Evolutionary conservation across 2,888 invertebrate genomes (phyloP), one percentile per base, ranked within the genome.

Genomic region (Leucoptera coffeella): DNA sequence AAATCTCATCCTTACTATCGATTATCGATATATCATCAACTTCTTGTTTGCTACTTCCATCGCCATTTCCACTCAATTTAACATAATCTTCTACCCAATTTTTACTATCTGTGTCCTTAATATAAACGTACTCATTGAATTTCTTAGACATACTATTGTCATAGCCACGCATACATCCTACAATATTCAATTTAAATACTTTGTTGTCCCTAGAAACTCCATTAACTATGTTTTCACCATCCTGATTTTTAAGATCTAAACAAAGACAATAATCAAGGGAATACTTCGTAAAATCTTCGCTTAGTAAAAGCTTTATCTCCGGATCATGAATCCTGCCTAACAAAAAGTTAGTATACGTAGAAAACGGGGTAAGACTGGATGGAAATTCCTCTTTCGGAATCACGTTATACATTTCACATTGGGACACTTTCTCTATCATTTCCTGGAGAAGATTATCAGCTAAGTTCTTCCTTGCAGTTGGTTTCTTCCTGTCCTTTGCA

Each of bases 201-300:
- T 58, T 50, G 26, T 45, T 42, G 8, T 27, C 19, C 26, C 42
- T 36, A 33, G 30, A 43, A 1, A 64, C 43, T 25, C 67, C 65
- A 29, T 32, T 37, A 5, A 61, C 30, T 6, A 49, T 33, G 35
- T 53, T 52, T 25, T 39, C 31, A 3, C 24, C n/a, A n/a, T n/a
- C n/a, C 12, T 28, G 17, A 15, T 39, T 38, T 4, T 38, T 30
- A 20, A 65, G 35, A 22, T 42, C 31, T 20, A 58, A 40, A 21
- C 47, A 34, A 35, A 44, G 36, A 12, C 43, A 46, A 42, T 62
- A 69, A 35, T 52, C 52, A 2, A 65, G 34, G 3, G 60, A 57
- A 38, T 69, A 69, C 32, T 55, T 48, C 2, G 50, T 47, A 32
- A 65, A 69, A 42, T 67, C 62, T 52, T 69, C 67, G 37, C 48